Percentiles rank a stretch among this genome's conserved stretches.
Conservation (phyloP, 2,888 invertebrate species). For the Strigamia transsilvanica region DNA sequence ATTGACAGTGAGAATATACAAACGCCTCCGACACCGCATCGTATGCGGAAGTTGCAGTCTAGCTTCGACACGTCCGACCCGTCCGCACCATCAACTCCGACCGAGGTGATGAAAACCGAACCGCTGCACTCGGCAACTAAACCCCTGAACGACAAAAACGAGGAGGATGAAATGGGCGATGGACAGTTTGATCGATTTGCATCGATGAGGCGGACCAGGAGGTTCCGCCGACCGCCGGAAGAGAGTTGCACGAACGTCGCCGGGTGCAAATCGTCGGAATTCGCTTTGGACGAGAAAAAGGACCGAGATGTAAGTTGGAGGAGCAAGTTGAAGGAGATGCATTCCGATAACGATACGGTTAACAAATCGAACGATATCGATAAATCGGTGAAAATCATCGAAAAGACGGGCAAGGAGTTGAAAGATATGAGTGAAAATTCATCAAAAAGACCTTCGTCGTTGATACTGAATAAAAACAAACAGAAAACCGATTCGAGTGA, state of each 20-base stretch:
- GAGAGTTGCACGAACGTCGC: constrained; percentile 61
- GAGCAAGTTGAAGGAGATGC: constrained; percentile 28
- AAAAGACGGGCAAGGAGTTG: constrained; percentile 55
- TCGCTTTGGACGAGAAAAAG: background rate
- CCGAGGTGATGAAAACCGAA: constrained; percentile 56
- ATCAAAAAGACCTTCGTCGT: background rate
- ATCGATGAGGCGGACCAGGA: constrained; percentile 79
- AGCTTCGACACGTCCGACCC: constrained; percentile 51
- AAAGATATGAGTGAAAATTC: constrained; percentile 49
- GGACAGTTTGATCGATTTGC: constrained; percentile 88
- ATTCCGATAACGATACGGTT: background rate
- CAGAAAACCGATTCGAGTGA: background rate
- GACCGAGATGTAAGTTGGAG: constrained; percentile 13
- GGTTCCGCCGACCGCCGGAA: constrained; percentile 77
- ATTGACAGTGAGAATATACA: constrained; percentile 86
- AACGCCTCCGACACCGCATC: constrained; percentile 83
- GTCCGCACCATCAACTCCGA: constrained; percentile 51
- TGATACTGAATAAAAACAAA: background rate
- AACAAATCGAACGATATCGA: constrained; percentile 54
- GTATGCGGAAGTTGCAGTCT: constrained; percentile 61
- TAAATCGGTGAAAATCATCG: constrained; percentile 54
- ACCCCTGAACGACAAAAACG: constrained; percentile 52
- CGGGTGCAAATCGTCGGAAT: background rate
- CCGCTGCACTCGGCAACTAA: constrained; percentile 53
- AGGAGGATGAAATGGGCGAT: constrained; percentile 66